Evolutionary conservation across 2,113 vertebrate species (phyloP), one percentile per base, ranked within the genome.

Genomic region (Aegotheles bennettii): DNA sequence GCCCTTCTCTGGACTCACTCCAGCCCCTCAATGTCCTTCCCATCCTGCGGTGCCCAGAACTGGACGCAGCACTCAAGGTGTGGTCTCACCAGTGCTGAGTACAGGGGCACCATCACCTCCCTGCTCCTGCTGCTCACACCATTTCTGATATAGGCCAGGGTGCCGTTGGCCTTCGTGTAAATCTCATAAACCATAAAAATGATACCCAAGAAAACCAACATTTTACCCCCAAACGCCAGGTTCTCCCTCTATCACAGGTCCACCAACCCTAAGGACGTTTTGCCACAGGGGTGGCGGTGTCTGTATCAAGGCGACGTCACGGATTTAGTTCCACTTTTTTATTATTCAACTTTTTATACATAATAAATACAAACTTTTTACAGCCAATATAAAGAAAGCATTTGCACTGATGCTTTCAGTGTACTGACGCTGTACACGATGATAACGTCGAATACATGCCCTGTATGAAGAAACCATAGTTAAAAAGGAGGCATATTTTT

Each of bases 361-460:
- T 99, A 99, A 99, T 99, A 99, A 99, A 99, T 99, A 99, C 99
- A 99, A 99, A 99, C 98, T 98, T 99, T 99, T 98, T 99, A 99
- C 99, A 99, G 98, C 98, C 99, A 98, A 98, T 98, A 98, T 98
- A 99, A 98, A 98, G 98, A 99, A 98, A 98, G 98, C 98, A 97
- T 98, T 96, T 95, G 97, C 98, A 98, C 96, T 97, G 91, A 95
- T 97, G 96, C 98, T 98, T 97, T 98, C 98, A 93, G 96, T 65
- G 98, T 98, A 98, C 96, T 95, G 97, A 98, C 97, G 94, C 97
- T 97, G 97, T 98, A 98, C 98, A 96, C 13, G 76, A 91, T 94
- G 97, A 94, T 16, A n/a, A 89, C n/a, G 87, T 74, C 80, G 76
- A 57, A 96, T 97, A 96, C 85, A 95, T 96, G 96, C 97, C 97